Conservation (phyloP, 1,140 invertebrate species). For the Drosophila dunni region DNA sequence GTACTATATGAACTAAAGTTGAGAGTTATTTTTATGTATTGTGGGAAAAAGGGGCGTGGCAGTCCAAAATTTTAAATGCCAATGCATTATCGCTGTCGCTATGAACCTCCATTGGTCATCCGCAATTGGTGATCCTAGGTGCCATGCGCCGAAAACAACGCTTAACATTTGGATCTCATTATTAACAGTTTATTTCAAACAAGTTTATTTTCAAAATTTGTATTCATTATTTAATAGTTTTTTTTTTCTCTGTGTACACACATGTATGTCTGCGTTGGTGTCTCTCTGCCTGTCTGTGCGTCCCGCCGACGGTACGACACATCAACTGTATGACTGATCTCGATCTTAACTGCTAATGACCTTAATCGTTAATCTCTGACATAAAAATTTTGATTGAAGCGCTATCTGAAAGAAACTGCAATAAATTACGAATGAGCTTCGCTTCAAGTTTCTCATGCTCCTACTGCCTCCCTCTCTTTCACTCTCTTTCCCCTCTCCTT, state of each 20-base stretch:
- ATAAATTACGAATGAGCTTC: conserved; percentile 62
- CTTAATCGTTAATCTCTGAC: conserved; percentile 84
- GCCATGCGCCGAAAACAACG: too few relatives aligned
- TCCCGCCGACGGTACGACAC: conserved; percentile 49
- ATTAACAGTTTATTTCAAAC: too few relatives aligned
- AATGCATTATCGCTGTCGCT: too few relatives aligned
- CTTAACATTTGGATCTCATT: too few relatives aligned
- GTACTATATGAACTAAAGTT: too few relatives aligned
- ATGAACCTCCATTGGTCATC: too few relatives aligned
- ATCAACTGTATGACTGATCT: conserved; percentile 80
- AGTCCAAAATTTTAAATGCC: too few relatives aligned
- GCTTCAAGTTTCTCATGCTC: not conserved
- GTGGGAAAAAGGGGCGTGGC: too few relatives aligned
- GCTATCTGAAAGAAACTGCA: conserved; percentile 68
- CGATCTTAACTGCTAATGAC: conserved; percentile 83
- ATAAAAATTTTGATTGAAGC: conserved; percentile 83
- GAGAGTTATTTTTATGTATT: too few relatives aligned
- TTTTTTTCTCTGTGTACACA: conserved; percentile 6
- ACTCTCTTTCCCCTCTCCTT: not conserved
- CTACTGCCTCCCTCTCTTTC: not conserved
- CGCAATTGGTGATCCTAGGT: too few relatives aligned
- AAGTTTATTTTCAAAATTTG: too few relatives aligned
- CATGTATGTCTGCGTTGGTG: conserved; percentile 15
- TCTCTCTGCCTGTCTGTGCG: conserved; percentile 18
- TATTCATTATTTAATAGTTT: too few relatives aligned